Evolutionary conservation across 2,888 invertebrate species (phyloP).

Genomic region (Globia sparganii): DNA sequence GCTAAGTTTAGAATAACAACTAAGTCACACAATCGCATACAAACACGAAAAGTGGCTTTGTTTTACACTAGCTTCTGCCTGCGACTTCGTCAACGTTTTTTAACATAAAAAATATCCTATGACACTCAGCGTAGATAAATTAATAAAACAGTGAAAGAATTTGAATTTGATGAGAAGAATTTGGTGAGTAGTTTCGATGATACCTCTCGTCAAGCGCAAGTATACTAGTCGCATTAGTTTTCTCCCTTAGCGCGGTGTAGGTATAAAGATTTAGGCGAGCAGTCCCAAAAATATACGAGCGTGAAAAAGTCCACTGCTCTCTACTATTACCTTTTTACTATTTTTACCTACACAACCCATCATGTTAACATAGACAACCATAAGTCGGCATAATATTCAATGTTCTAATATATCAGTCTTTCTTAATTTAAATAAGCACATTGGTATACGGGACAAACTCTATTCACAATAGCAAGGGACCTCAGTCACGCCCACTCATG

Average conservation of each 20-base stretch:
- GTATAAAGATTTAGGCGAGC: no score
- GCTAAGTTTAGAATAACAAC: background rate
- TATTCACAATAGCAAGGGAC: background rate
- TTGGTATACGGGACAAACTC: background rate
- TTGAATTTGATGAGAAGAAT: no score
- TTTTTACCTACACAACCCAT: background rate
- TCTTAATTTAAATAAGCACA: background rate
- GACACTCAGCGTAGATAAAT: background rate
- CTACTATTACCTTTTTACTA: background rate
- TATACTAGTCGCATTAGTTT: background rate
- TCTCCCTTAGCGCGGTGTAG: background rate
- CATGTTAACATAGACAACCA: constrained; percentile 11
- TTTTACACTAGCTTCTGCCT: background rate
- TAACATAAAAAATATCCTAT: background rate
- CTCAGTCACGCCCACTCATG: background rate
- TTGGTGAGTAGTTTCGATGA: background rate
- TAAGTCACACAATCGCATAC: background rate
- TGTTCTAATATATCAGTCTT: constrained; percentile 19
- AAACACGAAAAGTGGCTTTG: background rate
- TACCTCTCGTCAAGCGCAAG: no score
- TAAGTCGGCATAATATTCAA: constrained; percentile 29
- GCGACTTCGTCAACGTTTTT: background rate
- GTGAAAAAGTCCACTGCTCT: background rate
- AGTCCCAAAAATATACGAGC: background rate
- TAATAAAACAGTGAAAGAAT: background rate